Base-by-base conservation (phyloP, 1,140 invertebrate genomes). In the Calephelis nemesis region DNA sequence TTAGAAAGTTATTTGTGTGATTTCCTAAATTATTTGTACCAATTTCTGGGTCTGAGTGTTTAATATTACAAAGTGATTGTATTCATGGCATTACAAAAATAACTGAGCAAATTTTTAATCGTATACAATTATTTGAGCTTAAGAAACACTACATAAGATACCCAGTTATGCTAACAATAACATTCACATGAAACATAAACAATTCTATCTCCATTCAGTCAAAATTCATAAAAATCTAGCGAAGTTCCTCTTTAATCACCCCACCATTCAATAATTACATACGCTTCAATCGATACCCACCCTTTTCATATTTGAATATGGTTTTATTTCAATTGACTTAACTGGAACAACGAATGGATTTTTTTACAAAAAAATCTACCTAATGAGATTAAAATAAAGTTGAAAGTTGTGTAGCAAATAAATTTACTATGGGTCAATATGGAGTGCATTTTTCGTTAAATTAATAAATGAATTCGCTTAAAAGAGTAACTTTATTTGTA, bases 401-500 rank as follows among this genome's bases (percentile, higher is more conserved):
- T 67, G 39, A 69, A 50, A 67, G 54, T 79, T 7, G 39, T 42
- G 7, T 68, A 54, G 68, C 40, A 42, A 8, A 4, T 40, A 48
- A 42, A 13, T 6, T 5, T 65, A 30, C 78, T 77, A 77, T 77
- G 74, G 83, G 69, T 74, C 54, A 72, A 47, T 67, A 70, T 74
- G 40, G 42, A 40, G 54, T 19, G 50, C 62, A 63, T 47, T 50
- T 69, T 70, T 69, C 68, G 15, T 66, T 54, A 72, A 76, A 79
- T 79, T 74, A 77, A 73, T 72, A 82, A 84, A 87, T 76, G 79
- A 77, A 80, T 83, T 84, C 81, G 75, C 84, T 87, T 82, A 84
- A 85, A 88, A 85, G 81, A 77, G 87, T 89, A 86, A 89, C 84
- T 83, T 79, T 90, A 90, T 90, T 90, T 90, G 88, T 88, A 85